A percentile compares a stretch with the other conserved stretches of the same genome.
Evolutionary conservation across 2,888 invertebrate species (phyloP).

Genomic region (Phymatocera aterrima): DNA sequence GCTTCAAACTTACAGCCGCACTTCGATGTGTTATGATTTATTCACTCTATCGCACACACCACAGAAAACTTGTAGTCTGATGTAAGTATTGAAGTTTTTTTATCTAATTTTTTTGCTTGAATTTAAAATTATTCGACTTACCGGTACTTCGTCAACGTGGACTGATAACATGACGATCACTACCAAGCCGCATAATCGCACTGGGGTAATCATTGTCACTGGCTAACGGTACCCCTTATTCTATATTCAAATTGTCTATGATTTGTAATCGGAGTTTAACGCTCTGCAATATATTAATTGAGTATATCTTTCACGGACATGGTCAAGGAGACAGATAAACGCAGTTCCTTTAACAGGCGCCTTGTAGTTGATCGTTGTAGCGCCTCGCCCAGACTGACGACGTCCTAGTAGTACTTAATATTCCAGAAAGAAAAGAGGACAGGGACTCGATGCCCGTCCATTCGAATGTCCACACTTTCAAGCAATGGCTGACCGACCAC

Average conservation of each 20-base stretch:
- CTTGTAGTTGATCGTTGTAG: slow-evolving; percentile 35
- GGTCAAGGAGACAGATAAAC: neutral
- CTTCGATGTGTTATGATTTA: too few relatives aligned
- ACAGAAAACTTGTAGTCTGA: too few relatives aligned
- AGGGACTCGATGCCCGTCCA: slow-evolving; percentile 54
- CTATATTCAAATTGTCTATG: neutral
- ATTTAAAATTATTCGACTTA: too few relatives aligned
- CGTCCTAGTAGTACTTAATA: slow-evolving; percentile 65
- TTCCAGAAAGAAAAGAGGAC: slow-evolving; percentile 66
- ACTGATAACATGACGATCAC: slow-evolving; percentile 12
- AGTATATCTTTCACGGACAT: slow-evolving; percentile 14
- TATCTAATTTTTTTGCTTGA: too few relatives aligned
- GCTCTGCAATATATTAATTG: neutral
- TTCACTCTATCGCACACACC: too few relatives aligned
- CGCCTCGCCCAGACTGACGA: slow-evolving; percentile 47
- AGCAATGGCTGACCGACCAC: slow-evolving; percentile 60
- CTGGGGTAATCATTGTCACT: neutral
- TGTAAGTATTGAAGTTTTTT: too few relatives aligned
- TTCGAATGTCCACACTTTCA: slow-evolving; percentile 55
- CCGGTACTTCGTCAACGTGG: neutral
- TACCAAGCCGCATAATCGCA: slow-evolving; percentile 7
- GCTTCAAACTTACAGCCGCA: too few relatives aligned
- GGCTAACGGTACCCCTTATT: neutral
- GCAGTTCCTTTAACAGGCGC: slow-evolving; percentile 1
- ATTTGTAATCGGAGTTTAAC: neutral